Evolutionary conservation across 1,140 invertebrate genomes (phyloP).

Genomic region (Bombus soroeensis): DNA sequence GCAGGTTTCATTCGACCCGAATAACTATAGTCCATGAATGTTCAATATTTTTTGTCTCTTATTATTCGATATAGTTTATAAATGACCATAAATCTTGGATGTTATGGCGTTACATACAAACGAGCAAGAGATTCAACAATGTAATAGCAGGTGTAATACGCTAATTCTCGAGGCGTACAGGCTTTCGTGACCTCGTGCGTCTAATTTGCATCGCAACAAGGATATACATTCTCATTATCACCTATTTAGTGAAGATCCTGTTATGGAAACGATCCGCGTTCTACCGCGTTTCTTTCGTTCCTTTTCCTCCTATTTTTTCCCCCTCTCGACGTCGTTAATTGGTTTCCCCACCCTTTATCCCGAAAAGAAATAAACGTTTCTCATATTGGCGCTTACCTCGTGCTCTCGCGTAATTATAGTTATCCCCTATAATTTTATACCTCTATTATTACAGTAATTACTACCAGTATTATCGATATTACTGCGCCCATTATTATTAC

Average conservation of each 20-base stretch:
- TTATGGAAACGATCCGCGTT: not conserved
- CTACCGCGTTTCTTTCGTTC: not conserved
- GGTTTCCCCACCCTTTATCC: not conserved
- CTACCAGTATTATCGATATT: conserved; percentile 37
- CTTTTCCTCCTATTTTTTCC: too few relatives aligned
- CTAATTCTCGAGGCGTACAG: not conserved
- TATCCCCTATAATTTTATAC: conserved; percentile 30
- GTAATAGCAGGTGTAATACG: not conserved
- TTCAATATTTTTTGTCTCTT: not conserved
- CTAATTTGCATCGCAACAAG: conserved; percentile 16
- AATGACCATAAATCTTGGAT: not conserved
- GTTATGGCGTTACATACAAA: not conserved
- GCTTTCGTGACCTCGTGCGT: not conserved
- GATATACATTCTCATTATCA: conserved; percentile 10
- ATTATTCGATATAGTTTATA: not conserved
- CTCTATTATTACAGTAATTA: conserved; percentile 36
- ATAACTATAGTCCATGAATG: not conserved
- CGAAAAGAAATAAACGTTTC: conserved; percentile 28
- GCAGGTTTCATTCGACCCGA: not conserved
- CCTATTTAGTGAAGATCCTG: not conserved
- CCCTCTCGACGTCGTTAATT: not conserved
- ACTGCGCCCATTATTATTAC: conserved; percentile 16
- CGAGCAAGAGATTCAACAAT: not conserved
- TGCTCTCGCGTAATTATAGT: conserved; percentile 20
- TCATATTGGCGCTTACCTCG: conserved; percentile 2